Evolutionary conservation across 2,888 invertebrate genomes (phyloP), one percentile per base, ranked within the genome.

Genomic region (Plutella xylostella): DNA sequence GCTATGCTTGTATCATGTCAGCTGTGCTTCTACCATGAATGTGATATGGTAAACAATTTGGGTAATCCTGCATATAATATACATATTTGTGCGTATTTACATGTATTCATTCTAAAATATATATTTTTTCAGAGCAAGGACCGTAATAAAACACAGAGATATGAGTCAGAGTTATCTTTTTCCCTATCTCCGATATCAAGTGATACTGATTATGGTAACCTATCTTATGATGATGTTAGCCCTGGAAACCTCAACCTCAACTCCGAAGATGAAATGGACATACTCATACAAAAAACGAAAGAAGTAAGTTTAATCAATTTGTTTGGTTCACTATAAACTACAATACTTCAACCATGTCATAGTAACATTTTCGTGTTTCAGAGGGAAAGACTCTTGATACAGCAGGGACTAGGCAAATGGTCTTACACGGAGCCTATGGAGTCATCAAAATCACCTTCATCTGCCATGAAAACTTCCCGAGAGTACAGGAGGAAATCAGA

Each of bases 241-340:
- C 43, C 49, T 4, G 56, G 51, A 30, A 54, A 52, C 40, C 50
- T 37, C 20, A 17, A 40, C n/a, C 18, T 31, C 2, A 34, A 40
- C n/a, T 55, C 53, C 5, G 56, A 54, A n/a, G 55, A 55, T 22
- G 58, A 65, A 45, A 48, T 68, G 40, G 68, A 70, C 21, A 58
- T 48, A 7, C 53, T 68, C 1, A 65, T 70, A 7, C 59, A 53
- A 45, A 55, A 57, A 35, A 58, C 66, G 1, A 65, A 58, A 55
- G 58, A 61, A 48, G 69, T 66, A 55, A 53, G 30, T 40, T 18
- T 6, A 28, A 2, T 28, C 9, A 28, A 12, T 12, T 4, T 6
- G 7, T 28, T n/a, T n/a, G n/a, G 28, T n/a, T 28, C 11, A 31
- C 11, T 31, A 31, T 14, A 15, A 7, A n/a, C n/a, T n/a, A n/a